Percentiles rank a stretch among this genome's conserved stretches.
Conservation (phyloP, 2,113 vertebrate species). For the Desmodus rotundus region DNA sequence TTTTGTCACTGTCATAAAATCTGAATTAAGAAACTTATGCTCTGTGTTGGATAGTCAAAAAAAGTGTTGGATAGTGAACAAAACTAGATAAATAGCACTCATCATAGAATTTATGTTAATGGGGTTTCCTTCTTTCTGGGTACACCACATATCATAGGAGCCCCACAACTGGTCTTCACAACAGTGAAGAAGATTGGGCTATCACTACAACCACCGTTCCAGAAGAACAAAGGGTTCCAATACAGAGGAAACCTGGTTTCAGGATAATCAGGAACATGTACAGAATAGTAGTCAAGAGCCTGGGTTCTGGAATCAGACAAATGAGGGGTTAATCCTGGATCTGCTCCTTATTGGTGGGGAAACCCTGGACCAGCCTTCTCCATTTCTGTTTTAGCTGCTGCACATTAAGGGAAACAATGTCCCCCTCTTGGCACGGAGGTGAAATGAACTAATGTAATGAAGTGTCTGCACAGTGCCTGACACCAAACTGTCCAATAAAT, state of each 20-base stretch:
- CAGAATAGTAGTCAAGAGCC: background rate
- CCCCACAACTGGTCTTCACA: background rate
- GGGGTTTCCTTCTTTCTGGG: background rate
- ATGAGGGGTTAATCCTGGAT: background rate
- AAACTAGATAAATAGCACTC: background rate
- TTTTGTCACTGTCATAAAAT: slow-evolving; percentile 10
- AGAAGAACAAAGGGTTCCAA: background rate
- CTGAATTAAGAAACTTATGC: slow-evolving; percentile 19
- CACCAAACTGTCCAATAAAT: background rate
- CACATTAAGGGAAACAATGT: background rate
- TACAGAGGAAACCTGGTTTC: background rate
- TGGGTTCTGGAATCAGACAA: background rate
- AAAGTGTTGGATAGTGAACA: background rate
- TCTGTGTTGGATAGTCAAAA: background rate
- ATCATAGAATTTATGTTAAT: background rate
- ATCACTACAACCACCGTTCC: background rate
- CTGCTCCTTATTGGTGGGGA: background rate
- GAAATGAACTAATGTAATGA: background rate
- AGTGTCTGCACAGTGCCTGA: background rate
- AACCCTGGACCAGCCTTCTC: background rate
- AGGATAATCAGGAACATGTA: background rate
- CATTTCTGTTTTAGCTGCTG: background rate
- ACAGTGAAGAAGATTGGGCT: background rate
- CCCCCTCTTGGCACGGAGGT: background rate
- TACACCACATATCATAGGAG: background rate